phyloP scores from a whole-genome alignment of 2,888 invertebrate genomes.

The Chelonus formosanus region DNA sequence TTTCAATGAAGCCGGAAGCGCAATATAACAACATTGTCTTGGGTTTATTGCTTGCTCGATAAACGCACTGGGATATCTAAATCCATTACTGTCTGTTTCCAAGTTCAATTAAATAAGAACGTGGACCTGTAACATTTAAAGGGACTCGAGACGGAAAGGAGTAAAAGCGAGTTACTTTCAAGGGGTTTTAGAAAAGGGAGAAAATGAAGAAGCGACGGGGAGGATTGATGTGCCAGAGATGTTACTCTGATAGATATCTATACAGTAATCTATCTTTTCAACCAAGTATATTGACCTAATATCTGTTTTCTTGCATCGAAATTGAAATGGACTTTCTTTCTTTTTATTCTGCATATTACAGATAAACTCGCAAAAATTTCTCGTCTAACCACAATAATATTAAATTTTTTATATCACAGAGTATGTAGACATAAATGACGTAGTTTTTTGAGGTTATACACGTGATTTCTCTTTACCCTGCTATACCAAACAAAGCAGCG shows the following conservation, averaged over 20 bases:
- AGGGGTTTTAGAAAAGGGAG: constrained; percentile 9
- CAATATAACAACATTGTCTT: background rate
- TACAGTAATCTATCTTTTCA: constrained; percentile 11
- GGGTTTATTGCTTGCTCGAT: constrained; percentile 19
- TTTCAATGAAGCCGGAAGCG: constrained; percentile 6
- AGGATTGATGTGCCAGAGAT: constrained; percentile 30
- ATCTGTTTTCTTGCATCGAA: background rate
- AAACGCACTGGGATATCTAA: constrained; percentile 47
- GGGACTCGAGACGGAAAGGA: constrained; percentile 16
- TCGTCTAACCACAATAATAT: too few relatives aligned
- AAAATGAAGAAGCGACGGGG: constrained; percentile 19
- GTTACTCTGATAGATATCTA: constrained; percentile 10
- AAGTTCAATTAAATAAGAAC: constrained; percentile 59
- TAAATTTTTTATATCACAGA: too few relatives aligned
- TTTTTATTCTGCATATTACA: too few relatives aligned
- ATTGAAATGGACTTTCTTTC: background rate
- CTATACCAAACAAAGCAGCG: too few relatives aligned
- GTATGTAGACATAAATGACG: too few relatives aligned
- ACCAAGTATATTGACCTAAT: constrained; percentile 12
- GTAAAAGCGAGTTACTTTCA: constrained; percentile 14
- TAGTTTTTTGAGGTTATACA: too few relatives aligned
- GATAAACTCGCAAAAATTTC: too few relatives aligned
- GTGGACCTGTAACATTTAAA: constrained; percentile 23
- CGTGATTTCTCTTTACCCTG: too few relatives aligned
- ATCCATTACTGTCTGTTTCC: constrained; percentile 54